A percentile compares a stretch with the other conserved stretches of the same genome.
These are phyloP conservation scores for Diplodus puntazzo DNA, from an alignment of 2,797 vertebrate genomes.

Conservation along the genomic window DNA sequence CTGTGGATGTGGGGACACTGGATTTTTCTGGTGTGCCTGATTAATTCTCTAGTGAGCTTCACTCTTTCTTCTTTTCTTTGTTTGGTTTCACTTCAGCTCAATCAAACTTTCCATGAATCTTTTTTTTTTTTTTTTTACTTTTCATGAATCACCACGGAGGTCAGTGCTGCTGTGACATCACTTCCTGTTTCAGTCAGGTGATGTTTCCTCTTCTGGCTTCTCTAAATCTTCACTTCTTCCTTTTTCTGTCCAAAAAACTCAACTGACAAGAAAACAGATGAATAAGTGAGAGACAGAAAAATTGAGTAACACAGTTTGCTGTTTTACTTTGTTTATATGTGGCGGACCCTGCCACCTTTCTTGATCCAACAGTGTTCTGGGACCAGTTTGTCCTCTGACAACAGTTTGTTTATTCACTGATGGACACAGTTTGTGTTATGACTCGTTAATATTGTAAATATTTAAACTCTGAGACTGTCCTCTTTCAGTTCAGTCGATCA, in stretches of 20 bases:
- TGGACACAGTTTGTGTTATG: no score
- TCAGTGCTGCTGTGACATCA: background rate
- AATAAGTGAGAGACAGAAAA: background rate
- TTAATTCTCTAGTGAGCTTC: background rate
- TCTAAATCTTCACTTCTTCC: conserved; percentile 28
- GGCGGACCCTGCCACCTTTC: no score
- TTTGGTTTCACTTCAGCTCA: conserved; percentile 6
- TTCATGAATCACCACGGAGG: background rate
- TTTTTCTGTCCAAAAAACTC: conserved; percentile 21
- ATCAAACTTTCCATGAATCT: no score
- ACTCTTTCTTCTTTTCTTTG: background rate
- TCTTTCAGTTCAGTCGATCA: no score
- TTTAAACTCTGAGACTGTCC: no score
- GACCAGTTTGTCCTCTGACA: no score
- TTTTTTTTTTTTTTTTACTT: no score
- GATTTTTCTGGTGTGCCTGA: background rate
- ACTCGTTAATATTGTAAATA: no score
- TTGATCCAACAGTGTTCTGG: no score
- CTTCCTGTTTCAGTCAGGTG: conserved; percentile 20
- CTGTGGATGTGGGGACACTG: no score
- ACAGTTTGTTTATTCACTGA: no score
- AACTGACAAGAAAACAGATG: background rate
- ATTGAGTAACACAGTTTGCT: background rate
- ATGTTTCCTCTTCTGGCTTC: conserved; percentile 37
- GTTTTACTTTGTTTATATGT: no score